Base-by-base conservation (phyloP, 2,797 vertebrate species). In the Cottoperca gobio region DNA sequence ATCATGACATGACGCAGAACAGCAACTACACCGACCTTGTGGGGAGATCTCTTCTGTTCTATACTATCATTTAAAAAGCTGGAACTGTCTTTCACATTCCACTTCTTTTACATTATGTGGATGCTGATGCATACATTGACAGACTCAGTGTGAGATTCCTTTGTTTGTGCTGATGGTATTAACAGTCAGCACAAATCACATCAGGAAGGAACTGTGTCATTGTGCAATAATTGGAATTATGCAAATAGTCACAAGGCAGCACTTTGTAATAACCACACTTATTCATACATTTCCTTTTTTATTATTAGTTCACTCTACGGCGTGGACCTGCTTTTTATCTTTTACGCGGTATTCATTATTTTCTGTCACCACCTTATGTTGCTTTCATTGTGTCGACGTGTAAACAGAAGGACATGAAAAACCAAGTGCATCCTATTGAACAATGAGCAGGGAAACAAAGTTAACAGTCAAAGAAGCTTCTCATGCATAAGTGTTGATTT, bases 391-490 rank as follows among this genome's bases (percentile, higher is more conserved):
- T 82, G 81, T 84, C 45, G 37, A 81, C 84, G 87, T 90, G 87
- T 90, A 89, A 92, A 87, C 82, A 89, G 75, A 72, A 73, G 79
- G 82, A 88, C 87, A 63, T 43, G 73, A 33, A 59, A 75, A 87
- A 81, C 78, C 78, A 79, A 88, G 85, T 52, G 84, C 86, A 79
- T 89, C 78, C 89, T 87, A 90, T 88, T 89, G 86, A 92, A 89
- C 86, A 85, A 81, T 58, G 81, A 89, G 78, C 87, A 81, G 83
- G 82, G 54, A 92, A 92, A 93, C 91, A 91, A 93, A 93, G 91
- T 93, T 91, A 91, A 91, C 86, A 90, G 90, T 92, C 91, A 92
- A 93, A 90, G 89, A 91, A 91, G 90, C 92, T 91, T 93, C 93
- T 90, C 86, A 90, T 88, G 89, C 91, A 91, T 91, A 93, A 93